phyloP scores from a whole-genome alignment of 2,888 invertebrate species.

The Eupithecia pulchellata region DNA sequence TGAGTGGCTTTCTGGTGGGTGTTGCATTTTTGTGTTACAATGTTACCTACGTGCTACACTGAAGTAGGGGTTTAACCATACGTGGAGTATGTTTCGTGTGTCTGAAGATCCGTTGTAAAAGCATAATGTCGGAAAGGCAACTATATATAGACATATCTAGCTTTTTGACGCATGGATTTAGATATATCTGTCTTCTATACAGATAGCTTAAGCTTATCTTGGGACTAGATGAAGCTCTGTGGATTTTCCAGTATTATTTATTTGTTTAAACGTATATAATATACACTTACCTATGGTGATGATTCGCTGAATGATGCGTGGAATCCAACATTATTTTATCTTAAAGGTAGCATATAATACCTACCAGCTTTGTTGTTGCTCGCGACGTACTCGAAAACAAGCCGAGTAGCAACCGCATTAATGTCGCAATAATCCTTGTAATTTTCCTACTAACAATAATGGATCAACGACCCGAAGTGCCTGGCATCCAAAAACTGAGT shows the following conservation, averaged over 20 bases:
- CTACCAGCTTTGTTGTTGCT: background rate
- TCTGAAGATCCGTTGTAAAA: background rate
- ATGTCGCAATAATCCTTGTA: background rate
- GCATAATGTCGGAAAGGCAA: background rate
- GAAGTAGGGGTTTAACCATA: background rate
- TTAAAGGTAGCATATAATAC: too few relatives aligned
- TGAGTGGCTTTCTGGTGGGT: conserved; percentile 38
- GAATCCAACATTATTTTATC: too few relatives aligned
- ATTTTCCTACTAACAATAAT: background rate
- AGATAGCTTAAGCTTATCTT: too few relatives aligned
- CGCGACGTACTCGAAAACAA: background rate
- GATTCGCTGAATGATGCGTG: background rate
- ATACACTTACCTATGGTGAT: too few relatives aligned
- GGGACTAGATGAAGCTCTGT: too few relatives aligned
- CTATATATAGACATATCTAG: background rate
- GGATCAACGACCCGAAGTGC: background rate
- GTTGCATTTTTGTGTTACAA: conserved; percentile 19
- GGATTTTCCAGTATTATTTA: too few relatives aligned
- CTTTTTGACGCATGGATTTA: background rate
- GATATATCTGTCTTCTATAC: too few relatives aligned
- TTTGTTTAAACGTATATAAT: too few relatives aligned
- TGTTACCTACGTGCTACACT: background rate
- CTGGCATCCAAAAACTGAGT: background rate
- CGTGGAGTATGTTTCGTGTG: background rate
- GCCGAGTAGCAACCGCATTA: too few relatives aligned